Evolutionary conservation across 2,888 invertebrate species (phyloP), one percentile per base, ranked within the genome.

Genomic region (Drosophila melanosoma): DNA sequence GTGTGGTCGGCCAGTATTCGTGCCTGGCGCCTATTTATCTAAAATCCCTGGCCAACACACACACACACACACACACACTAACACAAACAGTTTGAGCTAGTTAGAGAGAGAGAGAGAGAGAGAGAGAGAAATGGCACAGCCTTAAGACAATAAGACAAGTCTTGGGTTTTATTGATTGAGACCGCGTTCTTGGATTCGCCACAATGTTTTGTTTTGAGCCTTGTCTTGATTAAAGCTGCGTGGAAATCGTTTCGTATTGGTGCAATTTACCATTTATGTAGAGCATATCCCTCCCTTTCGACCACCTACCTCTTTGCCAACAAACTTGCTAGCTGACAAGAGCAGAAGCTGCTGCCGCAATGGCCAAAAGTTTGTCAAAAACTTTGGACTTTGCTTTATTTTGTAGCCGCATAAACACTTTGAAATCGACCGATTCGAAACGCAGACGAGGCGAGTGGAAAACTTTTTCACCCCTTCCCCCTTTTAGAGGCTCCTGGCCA

Each of bases 371-470:
- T 89, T 87, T 87, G 77, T 82, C 78, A 83, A 83, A 83, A 76
- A 83, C 72, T 87, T 80, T 73, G 66, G 69, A 76, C 80, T 79
- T 79, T 79, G 76, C 72, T 78, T 89, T 76, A 84, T 87, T 87
- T 87, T 89, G 79, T 82, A 87, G 85, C 85, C 89, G 87, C 83
- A 84, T 87, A 89, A 87, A 87, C 85, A 89, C 85, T 89, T 89
- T 87, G 87, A 85, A 89, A 85, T 85, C 77, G 84, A 82, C 87
- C 82, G 70, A 83, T 69, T 72, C 60, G 54, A 79, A 79, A 73
- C 76, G 73, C 49, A 67, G 65, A 60, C 67, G 65, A 51, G 69
- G 72, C 64, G 58, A 76, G 74, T 69, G 63, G 52, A 70, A 79
- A 87, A 87, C 70, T 83, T 83, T 82, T 52, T 56, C 60, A 11